A percentile compares a stretch with the other conserved stretches of the same genome.
Evolutionary conservation across 2,113 vertebrate species (phyloP).

Genomic region (Xyliphius kryptos): DNA sequence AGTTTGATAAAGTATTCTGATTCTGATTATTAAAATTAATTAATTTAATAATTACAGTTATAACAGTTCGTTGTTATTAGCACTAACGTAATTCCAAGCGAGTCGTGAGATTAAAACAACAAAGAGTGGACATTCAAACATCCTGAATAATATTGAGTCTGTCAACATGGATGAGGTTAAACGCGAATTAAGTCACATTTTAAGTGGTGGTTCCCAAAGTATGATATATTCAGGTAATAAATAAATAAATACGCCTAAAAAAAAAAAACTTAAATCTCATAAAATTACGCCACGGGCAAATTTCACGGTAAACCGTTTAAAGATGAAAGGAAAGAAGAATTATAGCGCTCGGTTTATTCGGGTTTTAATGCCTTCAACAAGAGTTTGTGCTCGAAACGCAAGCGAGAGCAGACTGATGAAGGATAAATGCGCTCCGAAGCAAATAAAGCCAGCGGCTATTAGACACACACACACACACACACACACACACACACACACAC

Average conservation of each 20-base stretch:
- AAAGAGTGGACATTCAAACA: too few species aligned
- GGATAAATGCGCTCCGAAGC: constrained; percentile 96
- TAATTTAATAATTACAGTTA: constrained; percentile 26
- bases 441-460: constrained; percentile 85
- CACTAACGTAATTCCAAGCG: not conserved
- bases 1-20: too few species aligned
- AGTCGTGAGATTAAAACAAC: too few species aligned
- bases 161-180: too few species aligned
- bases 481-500: constrained; percentile 73
- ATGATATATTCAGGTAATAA: constrained; percentile 50
- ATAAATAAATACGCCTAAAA: constrained; percentile 69
- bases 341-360: constrained; percentile 98
- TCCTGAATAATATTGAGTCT: too few species aligned
- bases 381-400: constrained; percentile 85
- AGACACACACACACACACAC: constrained; percentile 76
- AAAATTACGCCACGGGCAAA: constrained; percentile 86
- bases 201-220: constrained; percentile 1
- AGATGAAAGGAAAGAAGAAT: constrained; percentile 99
- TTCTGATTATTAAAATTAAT: too few species aligned
- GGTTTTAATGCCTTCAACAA: constrained; percentile 94
- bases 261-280: constrained; percentile 71
- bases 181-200: too few species aligned
- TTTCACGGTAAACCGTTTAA: constrained; percentile 87
- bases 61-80: constrained; percentile 4
- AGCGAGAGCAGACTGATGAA: constrained; percentile 88